Percentiles rank a stretch among this genome's conserved stretches.
Evolutionary conservation across 2,797 vertebrate species (phyloP).

Genomic region (Staurois parvus): DNA sequence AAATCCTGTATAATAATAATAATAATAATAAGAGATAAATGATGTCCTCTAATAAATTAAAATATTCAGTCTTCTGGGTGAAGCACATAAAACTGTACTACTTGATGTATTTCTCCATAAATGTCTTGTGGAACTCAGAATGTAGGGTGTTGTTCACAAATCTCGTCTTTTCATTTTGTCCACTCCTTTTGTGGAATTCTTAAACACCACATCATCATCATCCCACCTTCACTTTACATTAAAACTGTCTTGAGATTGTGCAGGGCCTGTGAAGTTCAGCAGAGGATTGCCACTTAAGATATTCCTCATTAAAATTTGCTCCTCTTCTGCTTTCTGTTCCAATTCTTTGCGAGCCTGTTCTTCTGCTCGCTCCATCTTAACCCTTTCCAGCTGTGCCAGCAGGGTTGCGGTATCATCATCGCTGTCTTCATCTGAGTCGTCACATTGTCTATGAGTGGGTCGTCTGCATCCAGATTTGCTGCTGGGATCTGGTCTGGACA

Average conservation of each 20-base stretch:
- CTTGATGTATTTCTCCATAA: slow-evolving; percentile 99
- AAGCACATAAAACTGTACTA: slow-evolving; percentile 77
- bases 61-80: slow-evolving; percentile 54
- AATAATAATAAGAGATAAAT: not conserved
- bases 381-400: too few species aligned
- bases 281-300: slow-evolving; percentile 96
- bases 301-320: slow-evolving; percentile 97
- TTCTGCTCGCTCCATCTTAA: too few species aligned
- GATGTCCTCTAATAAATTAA: not conserved
- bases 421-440: too few species aligned
- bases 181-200: slow-evolving; percentile 94
- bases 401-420: too few species aligned
- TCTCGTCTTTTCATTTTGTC: slow-evolving; percentile 93
- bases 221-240: slow-evolving; percentile 95
- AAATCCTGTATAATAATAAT: too few species aligned
- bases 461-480: too few species aligned
- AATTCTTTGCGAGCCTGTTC: too few species aligned
- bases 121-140: slow-evolving; percentile 99
- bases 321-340: slow-evolving; percentile 97
- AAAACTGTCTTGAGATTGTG: slow-evolving; percentile 82
- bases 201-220: slow-evolving; percentile 98
- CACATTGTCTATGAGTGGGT: too few species aligned
- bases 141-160: slow-evolving; percentile 96
- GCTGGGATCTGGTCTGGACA: too few species aligned
- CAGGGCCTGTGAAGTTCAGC: slow-evolving; percentile 91